Base-by-base conservation (phyloP, 2,113 vertebrate species). In the Phocoena phocoena region DNA sequence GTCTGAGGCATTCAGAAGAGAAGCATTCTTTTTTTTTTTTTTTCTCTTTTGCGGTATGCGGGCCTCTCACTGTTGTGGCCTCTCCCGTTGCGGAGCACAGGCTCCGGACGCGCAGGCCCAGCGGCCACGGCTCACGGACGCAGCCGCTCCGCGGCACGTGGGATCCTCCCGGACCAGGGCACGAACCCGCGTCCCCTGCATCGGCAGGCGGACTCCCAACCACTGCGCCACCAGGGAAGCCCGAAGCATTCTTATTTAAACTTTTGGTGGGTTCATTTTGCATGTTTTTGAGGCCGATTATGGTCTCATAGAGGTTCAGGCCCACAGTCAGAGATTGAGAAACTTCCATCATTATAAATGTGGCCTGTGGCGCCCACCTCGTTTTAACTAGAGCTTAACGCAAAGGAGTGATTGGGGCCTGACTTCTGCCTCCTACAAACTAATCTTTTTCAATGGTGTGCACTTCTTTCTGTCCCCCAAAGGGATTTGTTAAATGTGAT, bases 401-500 rank as follows among this genome's bases (percentile, higher is more conserved):
- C 60, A 28, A 60, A 84, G 80, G 70, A 71, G 31, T 31, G 88
- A 55, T 67, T 53, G 25, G 73, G 38, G 47, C 18, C 93, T 55
- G 50, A 82, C 38, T 38, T 71, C 63, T 50, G 88, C 67, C 47
- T 83, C 80, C 50, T 71, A 53, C 71, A 96, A 82, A 90, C 65
- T 94, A 68, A 90, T 96, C 62, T n/a, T 88, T 95, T 65, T 92
- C 84, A 96, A 55, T 74, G 65, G 26, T 89, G 88, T 92, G 53
- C 15, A 47, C 60, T 93, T 93, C 89, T 81, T 68, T 33, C 80
- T 95, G 21, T 88, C 55, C 84, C 92, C 92, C 88, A 90, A 74
- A 96, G 87, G 80, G 28, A 92, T 96, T 92, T 89, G 60, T 82
- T 76, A 81, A 96, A 92, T 95, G 90, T 71, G 81, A 85, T 90